Evolutionary conservation across 2,888 invertebrate genomes (phyloP), one percentile per base, ranked within the genome.

Genomic region (Amblyjoppa proteus): DNA sequence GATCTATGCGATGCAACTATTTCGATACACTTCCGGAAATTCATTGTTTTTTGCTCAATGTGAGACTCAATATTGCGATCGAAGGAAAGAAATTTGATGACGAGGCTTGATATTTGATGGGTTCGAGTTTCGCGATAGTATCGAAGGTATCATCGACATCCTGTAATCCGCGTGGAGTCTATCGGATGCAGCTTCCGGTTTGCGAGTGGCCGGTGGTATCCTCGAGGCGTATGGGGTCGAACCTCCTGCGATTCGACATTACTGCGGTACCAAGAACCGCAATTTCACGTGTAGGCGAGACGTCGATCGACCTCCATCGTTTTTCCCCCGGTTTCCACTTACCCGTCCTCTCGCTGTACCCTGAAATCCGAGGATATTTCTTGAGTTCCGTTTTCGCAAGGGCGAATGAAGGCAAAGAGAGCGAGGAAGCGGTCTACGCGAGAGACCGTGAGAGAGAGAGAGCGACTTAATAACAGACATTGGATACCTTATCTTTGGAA

Each of bases 401-500:
- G 64, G 49, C 38, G 74, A 61, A 69, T 25, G 58, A 69, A 28
- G 31, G 41, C 5, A 31, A 45, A 68, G 51, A 56, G 77, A 58
- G 11, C 28, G 58, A 58, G 31, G 34, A 64, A 31, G 61, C 25
- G 58, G 70, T 61, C n/a, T 81, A 45, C 45, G 45, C 45, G 13
- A 45, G 45, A 45, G 84, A 64, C 34, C 34, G 41, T 9, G 31
- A 28, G 31, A 34, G 25, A 34, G 25, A 31, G 61, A 34, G 34
- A 64, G 61, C 31, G n/a, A 64, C 61, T 31, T 64, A 64, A 64
- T 64, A 89, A 90, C 87, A 85, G 88, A 80, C 84, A 88, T 89
- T 88, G 83, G 86, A 68, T 81, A 85, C 87, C 89, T 90, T 90
- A 91, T 91, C 90, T 89, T 87, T 69, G 84, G 86, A 89, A 90